A percentile compares a stretch with the other conserved stretches of the same genome.
Evolutionary conservation across 2,888 invertebrate species (phyloP).

Genomic region (Chalcis sispes): DNA sequence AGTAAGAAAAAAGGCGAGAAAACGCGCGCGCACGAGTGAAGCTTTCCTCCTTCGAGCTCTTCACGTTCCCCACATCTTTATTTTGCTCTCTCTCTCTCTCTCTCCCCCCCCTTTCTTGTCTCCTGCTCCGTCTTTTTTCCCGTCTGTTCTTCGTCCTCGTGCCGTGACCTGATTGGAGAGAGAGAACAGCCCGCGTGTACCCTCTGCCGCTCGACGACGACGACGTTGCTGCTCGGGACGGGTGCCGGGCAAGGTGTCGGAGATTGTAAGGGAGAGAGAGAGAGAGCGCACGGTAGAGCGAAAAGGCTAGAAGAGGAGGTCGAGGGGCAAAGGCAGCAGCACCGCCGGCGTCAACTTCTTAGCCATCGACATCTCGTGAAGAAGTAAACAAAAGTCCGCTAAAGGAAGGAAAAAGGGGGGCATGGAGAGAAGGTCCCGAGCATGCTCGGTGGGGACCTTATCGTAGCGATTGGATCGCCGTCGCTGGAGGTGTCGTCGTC

Average conservation of each 20-base stretch:
- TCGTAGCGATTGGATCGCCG: conserved; percentile 17
- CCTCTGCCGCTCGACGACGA: too few species aligned
- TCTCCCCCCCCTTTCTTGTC: conserved; percentile 12
- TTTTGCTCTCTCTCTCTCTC: conserved; percentile 31
- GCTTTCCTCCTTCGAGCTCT: too few species aligned
- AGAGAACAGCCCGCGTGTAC: neutral
- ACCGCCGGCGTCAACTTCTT: neutral
- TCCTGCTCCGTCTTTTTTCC: neutral
- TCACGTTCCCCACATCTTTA: too few species aligned
- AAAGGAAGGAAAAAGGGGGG: neutral
- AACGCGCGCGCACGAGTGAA: neutral
- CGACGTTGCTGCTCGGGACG: too few species aligned
- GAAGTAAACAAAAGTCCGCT: conserved; percentile 36
- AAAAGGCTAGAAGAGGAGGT: neutral
- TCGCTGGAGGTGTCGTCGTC: conserved; percentile 37
- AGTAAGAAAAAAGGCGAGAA: conserved; percentile 23
- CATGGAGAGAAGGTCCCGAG: conserved; percentile 16
- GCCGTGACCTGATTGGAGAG: neutral
- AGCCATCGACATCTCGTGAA: conserved; percentile 4
- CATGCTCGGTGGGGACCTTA: conserved; percentile 26
- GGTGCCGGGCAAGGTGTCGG: neutral
- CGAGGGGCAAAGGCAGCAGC: too few species aligned
- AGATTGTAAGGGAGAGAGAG: conserved; percentile 36
- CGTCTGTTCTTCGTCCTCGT: neutral
- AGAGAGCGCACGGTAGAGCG: neutral